Evolutionary conservation across 2,797 vertebrate species (phyloP).

Genomic region (Siniperca undulata): DNA sequence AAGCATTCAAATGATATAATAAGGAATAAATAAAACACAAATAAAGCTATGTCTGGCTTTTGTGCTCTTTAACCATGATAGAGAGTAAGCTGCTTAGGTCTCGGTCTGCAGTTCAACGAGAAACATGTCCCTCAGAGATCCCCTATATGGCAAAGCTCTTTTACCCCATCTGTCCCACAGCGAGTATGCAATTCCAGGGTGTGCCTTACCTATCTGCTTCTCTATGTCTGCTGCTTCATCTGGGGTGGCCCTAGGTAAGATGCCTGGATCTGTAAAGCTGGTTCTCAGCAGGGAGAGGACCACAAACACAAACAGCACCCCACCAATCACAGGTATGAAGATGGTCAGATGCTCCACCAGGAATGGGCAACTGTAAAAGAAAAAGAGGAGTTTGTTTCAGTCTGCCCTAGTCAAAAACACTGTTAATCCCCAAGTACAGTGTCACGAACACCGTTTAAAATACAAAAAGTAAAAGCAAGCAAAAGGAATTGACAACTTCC

Average conservation of each 20-base stretch:
- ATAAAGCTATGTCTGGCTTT: not conserved
- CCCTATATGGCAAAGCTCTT: conserved; percentile 76
- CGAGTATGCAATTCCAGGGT: not conserved
- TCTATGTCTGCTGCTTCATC: conserved; percentile 95
- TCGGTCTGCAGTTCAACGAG: conserved; percentile 42
- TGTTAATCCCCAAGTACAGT: not conserved
- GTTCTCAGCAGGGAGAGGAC: conserved; percentile 93
- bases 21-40: not conserved
- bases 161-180: conserved; percentile 71
- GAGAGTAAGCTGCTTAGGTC: conserved; percentile 72
- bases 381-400: not conserved
- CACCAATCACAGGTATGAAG: conserved; percentile 94
- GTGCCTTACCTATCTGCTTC: conserved; percentile 90
- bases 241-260: conserved; percentile 93
- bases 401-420: not conserved
- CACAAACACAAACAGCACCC: conserved; percentile 93
- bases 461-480: not conserved
- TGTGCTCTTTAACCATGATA: conserved; percentile 29
- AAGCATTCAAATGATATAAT: not conserved
- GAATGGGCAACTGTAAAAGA: conserved; percentile 91
- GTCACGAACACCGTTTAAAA: not conserved
- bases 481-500: not conserved
- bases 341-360: conserved; percentile 91
- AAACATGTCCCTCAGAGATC: conserved; percentile 30
- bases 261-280: conserved; percentile 96